Conservation (phyloP, 2,113 vertebrate species). For the Callithrix jacchus region DNA sequence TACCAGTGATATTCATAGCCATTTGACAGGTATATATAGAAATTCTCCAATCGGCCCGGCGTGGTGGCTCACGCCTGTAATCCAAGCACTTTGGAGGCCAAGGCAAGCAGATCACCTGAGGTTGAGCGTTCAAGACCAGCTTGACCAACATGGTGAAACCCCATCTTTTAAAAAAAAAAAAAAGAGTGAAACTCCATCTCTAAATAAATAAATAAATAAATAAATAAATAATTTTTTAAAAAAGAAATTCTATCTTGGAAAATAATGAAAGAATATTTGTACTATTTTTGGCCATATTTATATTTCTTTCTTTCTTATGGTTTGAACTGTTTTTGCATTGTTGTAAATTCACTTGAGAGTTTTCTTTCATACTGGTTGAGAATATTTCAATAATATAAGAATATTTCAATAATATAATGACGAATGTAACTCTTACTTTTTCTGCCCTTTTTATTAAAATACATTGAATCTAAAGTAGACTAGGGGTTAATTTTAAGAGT, state of each 20-base stretch:
- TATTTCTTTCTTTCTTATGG: slow-evolving; percentile 40
- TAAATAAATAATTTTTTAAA: too few species aligned
- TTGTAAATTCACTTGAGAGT: slow-evolving; percentile 29
- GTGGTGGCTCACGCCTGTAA: too few species aligned
- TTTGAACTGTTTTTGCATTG: slow-evolving; percentile 37
- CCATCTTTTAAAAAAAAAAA: too few species aligned
- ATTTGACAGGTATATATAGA: slow-evolving; percentile 59
- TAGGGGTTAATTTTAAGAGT: slow-evolving; percentile 41
- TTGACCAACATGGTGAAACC: too few species aligned
- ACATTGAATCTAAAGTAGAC: neutral
- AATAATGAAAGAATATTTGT: slow-evolving; percentile 31
- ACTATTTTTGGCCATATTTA: neutral
- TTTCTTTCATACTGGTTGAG: slow-evolving; percentile 42
- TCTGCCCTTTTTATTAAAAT: slow-evolving; percentile 50
- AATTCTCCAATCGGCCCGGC: neutral
- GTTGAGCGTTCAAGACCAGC: too few species aligned
- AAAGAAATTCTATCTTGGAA: neutral
- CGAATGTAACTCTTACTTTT: slow-evolving; percentile 11
- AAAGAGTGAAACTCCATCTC: too few species aligned
- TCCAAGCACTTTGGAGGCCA: too few species aligned
- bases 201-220: too few species aligned
- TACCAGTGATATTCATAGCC: slow-evolving; percentile 72
- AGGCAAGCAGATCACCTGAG: too few species aligned
- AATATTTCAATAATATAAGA: neutral
- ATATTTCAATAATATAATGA: neutral